These are phyloP conservation scores for Poeciliopsis gracilis DNA, from an alignment of 2,797 vertebrate genomes.

Conservation along the genomic window DNA sequence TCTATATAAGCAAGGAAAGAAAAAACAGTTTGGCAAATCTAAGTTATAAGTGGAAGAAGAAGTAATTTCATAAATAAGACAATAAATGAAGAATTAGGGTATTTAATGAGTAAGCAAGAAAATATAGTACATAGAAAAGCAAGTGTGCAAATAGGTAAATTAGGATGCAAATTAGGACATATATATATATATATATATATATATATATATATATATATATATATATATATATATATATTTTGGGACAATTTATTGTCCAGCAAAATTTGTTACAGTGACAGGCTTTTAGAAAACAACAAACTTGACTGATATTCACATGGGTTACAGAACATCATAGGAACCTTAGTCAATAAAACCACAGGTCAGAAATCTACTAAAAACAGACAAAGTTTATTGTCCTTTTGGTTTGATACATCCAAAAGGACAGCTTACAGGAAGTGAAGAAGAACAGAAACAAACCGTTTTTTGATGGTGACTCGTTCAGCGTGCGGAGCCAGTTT, in stretches of 20 bases:
- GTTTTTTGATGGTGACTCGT: constrained; percentile 78
- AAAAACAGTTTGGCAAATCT: not conserved
- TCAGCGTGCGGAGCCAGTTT: constrained; percentile 79
- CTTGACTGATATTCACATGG: not conserved
- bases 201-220: no score
- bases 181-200: no score
- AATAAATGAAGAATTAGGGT: not conserved
- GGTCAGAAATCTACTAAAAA: not conserved
- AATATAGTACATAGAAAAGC: not conserved
- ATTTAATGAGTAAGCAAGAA: no score
- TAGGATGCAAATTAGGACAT: no score
- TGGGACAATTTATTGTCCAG: no score
- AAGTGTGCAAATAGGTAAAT: not conserved
- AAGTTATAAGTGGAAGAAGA: not conserved
- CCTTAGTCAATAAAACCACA: not conserved
- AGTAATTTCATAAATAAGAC: not conserved
- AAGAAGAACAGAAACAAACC: constrained; percentile 40
- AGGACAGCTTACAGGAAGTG: not conserved
- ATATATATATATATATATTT: no score
- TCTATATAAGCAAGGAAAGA: not conserved
- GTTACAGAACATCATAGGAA: not conserved
- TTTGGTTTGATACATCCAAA: not conserved
- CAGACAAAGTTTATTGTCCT: not conserved
- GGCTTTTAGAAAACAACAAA: not conserved
- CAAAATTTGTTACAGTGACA: no score